These are phyloP conservation scores for Paedocypris micromegethes DNA, from an alignment of 2,797 vertebrate genomes.

Conservation along the genomic window DNA sequence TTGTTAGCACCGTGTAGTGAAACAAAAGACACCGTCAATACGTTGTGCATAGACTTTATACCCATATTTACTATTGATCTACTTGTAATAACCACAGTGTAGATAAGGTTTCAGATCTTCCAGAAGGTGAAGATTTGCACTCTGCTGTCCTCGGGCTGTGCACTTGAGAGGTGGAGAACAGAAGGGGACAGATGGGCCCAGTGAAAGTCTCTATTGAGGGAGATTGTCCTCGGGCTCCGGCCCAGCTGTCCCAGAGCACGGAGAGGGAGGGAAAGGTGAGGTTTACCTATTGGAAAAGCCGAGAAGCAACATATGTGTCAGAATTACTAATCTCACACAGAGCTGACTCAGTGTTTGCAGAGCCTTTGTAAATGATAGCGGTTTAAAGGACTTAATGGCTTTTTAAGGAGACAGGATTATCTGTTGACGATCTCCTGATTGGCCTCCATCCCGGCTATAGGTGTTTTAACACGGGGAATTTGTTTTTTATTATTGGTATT, in stretches of 20 bases:
- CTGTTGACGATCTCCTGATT: constrained; percentile 16
- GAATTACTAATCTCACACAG: constrained; percentile 52
- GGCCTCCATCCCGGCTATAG: background rate
- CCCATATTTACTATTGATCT: too few relatives aligned
- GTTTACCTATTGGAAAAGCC: constrained; percentile 45
- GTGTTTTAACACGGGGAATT: constrained; percentile 1
- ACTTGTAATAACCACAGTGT: background rate
- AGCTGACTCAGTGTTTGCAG: constrained; percentile 28
- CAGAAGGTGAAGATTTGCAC: constrained; percentile 21
- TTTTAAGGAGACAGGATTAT: constrained; percentile 15
- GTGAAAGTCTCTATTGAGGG: constrained; percentile 51
- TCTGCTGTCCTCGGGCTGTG: constrained; percentile 45
- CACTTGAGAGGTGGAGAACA: constrained; percentile 35
- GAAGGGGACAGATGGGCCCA: constrained; percentile 49
- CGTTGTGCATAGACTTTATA: too few relatives aligned
- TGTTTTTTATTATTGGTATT: too few relatives aligned
- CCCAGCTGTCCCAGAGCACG: constrained; percentile 45
- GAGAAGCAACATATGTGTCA: constrained; percentile 44
- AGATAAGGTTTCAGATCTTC: background rate
- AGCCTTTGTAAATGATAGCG: constrained; percentile 31
- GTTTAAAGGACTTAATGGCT: constrained; percentile 28
- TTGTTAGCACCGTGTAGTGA: too few relatives aligned
- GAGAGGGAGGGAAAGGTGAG: constrained; percentile 44
- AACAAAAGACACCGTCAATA: too few relatives aligned
- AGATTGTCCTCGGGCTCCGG: constrained; percentile 45